These are phyloP conservation scores for Spongilla lacustris DNA, from an alignment of 37 sponge, comb jelly and placozoan species.

Conservation along the genomic window DNA sequence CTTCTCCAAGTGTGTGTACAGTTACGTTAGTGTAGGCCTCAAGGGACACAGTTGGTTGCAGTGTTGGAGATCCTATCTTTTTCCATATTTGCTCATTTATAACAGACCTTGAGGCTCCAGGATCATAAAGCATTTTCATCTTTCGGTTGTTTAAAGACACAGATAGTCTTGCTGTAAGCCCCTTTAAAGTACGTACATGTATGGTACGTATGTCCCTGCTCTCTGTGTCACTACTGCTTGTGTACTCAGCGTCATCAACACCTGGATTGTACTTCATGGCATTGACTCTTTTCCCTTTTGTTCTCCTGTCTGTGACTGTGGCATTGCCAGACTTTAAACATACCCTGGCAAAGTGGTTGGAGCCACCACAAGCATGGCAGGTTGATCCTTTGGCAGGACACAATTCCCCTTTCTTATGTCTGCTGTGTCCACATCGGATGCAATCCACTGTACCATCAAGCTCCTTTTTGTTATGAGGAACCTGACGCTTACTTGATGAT, in stretches of 20 bases:
- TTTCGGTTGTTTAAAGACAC: neutral
- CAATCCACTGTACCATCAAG: no score
- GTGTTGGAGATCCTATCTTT: neutral
- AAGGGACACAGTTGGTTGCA: neutral
- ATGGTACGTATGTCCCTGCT: neutral
- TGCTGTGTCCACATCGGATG: neutral
- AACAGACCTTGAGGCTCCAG: neutral
- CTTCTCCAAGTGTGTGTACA: neutral
- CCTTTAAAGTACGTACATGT: neutral
- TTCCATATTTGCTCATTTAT: neutral
- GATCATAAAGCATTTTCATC: neutral
- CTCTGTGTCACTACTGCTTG: neutral
- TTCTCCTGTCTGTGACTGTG: neutral
- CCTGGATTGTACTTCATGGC: neutral
- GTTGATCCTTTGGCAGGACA: constrained; percentile 55
- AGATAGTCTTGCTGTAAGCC: neutral
- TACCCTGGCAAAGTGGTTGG: constrained; percentile 50
- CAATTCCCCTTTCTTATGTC: constrained; percentile 11
- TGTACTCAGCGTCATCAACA: neutral
- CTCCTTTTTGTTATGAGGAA: no score
- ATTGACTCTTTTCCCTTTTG: neutral
- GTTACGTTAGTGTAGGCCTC: neutral
- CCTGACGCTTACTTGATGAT: neutral
- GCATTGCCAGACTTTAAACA: constrained; percentile 8
- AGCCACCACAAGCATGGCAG: constrained; percentile 36